Evolutionary conservation across 1,140 invertebrate species (phyloP).

Genomic region (Aleiodes sp.): DNA sequence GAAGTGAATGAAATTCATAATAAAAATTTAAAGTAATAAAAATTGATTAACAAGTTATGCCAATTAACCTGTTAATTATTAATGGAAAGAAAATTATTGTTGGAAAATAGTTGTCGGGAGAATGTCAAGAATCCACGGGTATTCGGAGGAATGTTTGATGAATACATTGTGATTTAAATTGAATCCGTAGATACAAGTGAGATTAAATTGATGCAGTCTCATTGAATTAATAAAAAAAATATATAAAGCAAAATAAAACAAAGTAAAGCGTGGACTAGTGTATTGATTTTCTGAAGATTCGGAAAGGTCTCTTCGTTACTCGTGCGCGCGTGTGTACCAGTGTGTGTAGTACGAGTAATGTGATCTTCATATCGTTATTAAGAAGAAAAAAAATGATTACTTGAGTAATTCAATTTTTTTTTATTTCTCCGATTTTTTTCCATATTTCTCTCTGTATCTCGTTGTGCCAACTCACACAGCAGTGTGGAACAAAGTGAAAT

Average conservation of each 20-base stretch:
- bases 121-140: background rate
- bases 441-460: background rate
- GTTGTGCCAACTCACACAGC: background rate
- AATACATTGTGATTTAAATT: background rate
- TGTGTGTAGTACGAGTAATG: background rate
- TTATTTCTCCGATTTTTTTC: background rate
- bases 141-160: background rate
- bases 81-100: background rate
- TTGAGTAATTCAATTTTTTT: no score
- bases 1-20: no score
- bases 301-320: slow-evolving; percentile 17
- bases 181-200: background rate
- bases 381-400: background rate
- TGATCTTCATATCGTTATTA: slow-evolving; percentile 11
- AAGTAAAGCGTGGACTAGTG: background rate
- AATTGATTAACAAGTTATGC: slow-evolving; percentile 1
- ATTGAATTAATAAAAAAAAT: background rate
- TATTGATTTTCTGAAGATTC: slow-evolving; percentile 18
- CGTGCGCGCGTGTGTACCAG: slow-evolving; percentile 13
- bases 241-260: background rate
- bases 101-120: background rate
- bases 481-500: background rate
- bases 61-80: background rate
- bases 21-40: no score
- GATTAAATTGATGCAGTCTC: background rate